A percentile compares a stretch with the other conserved stretches of the same genome.
These are phyloP conservation scores for Parnassius glacialis DNA, from an alignment of 2,888 invertebrate species.

Conservation along the genomic window DNA sequence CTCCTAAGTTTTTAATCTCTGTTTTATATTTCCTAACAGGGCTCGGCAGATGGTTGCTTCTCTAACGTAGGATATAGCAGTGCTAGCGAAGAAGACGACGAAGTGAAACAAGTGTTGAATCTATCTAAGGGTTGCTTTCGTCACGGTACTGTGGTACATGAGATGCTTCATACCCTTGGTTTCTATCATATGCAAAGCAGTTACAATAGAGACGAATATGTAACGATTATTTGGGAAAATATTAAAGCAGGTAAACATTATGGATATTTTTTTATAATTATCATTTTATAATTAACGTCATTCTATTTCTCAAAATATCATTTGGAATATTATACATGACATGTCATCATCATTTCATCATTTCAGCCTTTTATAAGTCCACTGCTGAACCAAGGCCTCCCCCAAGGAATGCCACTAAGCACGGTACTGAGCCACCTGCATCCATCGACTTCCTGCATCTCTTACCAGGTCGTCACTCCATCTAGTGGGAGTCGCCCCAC, in stretches of 20 bases:
- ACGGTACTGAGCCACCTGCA: no score
- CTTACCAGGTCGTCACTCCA: no score
- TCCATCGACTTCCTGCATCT: no score
- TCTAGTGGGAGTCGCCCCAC: no score
- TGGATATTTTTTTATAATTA: not conserved
- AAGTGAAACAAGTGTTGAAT: slow-evolving; percentile 70
- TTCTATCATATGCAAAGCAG: slow-evolving; percentile 93
- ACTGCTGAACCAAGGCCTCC: no score
- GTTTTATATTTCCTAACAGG: slow-evolving; percentile 77
- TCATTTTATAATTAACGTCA: not conserved
- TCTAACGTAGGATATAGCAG: slow-evolving; percentile 65
- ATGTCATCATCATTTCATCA: no score
- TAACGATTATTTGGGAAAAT: slow-evolving; percentile 87
- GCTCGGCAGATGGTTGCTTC: slow-evolving; percentile 83
- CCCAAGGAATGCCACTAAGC: no score
- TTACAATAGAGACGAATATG: slow-evolving; percentile 87
- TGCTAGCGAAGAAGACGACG: slow-evolving; percentile 45
- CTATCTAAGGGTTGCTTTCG: slow-evolving; percentile 79
- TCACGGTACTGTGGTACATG: slow-evolving; percentile 86
- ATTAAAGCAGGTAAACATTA: slow-evolving; percentile 77
- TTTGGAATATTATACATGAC: no score
- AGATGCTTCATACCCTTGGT: slow-evolving; percentile 89
- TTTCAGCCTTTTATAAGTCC: no score
- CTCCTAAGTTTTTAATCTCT: not conserved
- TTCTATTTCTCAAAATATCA: no score